Evolutionary conservation across 92 coral and sea anemone genomes (phyloP), one percentile per base, ranked within the genome.

Genomic region (Epizoanthus scotinus): DNA sequence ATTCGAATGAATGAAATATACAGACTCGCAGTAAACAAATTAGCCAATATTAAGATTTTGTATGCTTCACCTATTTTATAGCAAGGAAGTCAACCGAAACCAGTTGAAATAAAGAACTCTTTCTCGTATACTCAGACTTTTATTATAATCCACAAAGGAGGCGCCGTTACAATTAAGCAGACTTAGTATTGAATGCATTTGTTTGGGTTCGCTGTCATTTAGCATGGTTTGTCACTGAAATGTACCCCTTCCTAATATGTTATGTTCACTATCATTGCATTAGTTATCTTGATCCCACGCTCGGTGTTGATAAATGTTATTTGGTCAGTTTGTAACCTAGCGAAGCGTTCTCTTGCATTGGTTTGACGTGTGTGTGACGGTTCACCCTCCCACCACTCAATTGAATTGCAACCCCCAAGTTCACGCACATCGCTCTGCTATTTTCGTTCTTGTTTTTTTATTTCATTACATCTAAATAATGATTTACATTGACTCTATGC

Each of bases 351-450:
- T 12, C 42, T 18, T 25, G 31, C 55, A 69, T 42, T 69, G 74
- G 47, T 44, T 42, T 69, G 74, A 69, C 74, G 74, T 64, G 15
- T 47, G 57, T 69, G 74, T 47, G 56, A 69, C 58, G 74, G 34
- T 12, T 3, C 12, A 24, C 8, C 44, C 74, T 29, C 74, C 74
- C 74, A 69, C 74, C 9, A 21, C 70, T 27, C 52, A 9, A 47
- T 34, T 34, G 40, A 9, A 47, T 34, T 34, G 40, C 40, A 34
- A 34, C 74, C 74, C 74, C 44, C 74, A 20, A n/a, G 44, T 27
- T 21, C 54, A 69, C 74, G 56, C 55, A 10, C 6, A n/a, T 40
- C 26, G 54, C 44, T 69, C 29, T 14, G 27, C 19, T 8, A 21
- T 19, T 5, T 2, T 24, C 50, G 74, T 22, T 26, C 14, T 20